phyloP scores from a whole-genome alignment of 2,113 vertebrate species.

The Emydura subglobosa region DNA sequence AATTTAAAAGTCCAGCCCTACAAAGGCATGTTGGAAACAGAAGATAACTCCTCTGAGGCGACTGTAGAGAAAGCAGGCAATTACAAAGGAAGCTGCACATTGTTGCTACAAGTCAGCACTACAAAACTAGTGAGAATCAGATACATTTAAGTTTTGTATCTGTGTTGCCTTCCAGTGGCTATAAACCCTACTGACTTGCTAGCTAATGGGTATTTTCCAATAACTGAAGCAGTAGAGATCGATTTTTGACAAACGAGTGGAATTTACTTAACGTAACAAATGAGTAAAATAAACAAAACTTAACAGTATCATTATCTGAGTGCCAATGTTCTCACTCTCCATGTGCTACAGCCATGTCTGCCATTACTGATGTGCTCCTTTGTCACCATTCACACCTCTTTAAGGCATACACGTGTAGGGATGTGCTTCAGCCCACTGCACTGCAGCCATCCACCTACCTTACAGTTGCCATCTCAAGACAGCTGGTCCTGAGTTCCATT shows the following conservation, averaged over 20 bases:
- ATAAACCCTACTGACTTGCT: not conserved
- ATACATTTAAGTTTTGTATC: not conserved
- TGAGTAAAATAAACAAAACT: not conserved
- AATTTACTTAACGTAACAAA: not conserved
- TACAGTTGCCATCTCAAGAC: not conserved
- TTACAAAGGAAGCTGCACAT: not conserved
- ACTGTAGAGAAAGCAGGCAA: not conserved
- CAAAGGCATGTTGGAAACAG: accelerated
- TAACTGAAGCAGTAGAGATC: not conserved
- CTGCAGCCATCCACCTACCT: not conserved
- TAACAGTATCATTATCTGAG: not conserved
- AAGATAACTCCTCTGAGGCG: not conserved
- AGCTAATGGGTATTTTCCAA: not conserved
- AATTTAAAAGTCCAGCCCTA: not conserved
- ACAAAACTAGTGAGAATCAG: not conserved
- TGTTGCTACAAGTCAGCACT: not conserved
- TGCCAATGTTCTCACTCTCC: not conserved
- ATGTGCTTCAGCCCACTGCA: not conserved
- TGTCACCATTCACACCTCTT: not conserved
- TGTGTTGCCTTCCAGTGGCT: not conserved
- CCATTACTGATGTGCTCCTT: not conserved
- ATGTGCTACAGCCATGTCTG: not conserved
- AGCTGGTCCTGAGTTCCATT: not conserved
- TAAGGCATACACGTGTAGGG: not conserved
- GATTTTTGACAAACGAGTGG: not conserved